Base-by-base conservation (phyloP, 1,140 invertebrate species). In the Leptestheria dahalacensis region DNA sequence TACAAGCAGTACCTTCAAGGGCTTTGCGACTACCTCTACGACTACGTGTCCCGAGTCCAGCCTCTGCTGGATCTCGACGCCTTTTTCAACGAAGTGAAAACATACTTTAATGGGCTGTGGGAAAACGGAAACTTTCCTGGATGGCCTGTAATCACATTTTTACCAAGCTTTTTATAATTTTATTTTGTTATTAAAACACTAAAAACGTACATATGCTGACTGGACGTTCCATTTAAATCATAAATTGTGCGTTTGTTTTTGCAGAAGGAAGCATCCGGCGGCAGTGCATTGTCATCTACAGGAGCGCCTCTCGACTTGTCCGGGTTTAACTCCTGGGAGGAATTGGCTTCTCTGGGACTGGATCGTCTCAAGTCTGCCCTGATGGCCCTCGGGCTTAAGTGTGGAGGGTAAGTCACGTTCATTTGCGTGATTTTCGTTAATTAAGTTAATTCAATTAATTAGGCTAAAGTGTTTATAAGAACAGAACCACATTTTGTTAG, bases 331-430 rank as follows among this genome's bases (percentile, higher is more conserved):
- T 94, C 90, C n/a, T 91, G 88, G 84, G 93, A 98, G 74, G 96
- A 99, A 74, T 73, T 98, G 60, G 92, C 92, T 2, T 96, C 93
- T 6, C 74, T 99, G 4, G 97, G 96, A 47, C 72, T 98, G 63
- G 96, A 99, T 77, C 82, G 96, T 70, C 77, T 99, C 1, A 99
- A 99, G 71, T 95, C 91, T 15, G 97, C 94, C 10, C 73, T 99
- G 1, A 87, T 97, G 82, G 96, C 95, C 3, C 72, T 99, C n/a
- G 91, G 91, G 1, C 75, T 99, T 0, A 99, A 99, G 73, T 99
- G 97, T 77, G 97, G 97, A 60, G 97, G 95, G 81, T 81, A 73
- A 71, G 68, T 67, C 41, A n/a, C n/a, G n/a, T n/a, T n/a, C n/a
- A n/a, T n/a, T n/a, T n/a, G n/a, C n/a, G n/a, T n/a, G n/a, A n/a